Evolutionary conservation across 2,113 vertebrate genomes (phyloP).

Genomic region (Neopipo cinnamomea): DNA sequence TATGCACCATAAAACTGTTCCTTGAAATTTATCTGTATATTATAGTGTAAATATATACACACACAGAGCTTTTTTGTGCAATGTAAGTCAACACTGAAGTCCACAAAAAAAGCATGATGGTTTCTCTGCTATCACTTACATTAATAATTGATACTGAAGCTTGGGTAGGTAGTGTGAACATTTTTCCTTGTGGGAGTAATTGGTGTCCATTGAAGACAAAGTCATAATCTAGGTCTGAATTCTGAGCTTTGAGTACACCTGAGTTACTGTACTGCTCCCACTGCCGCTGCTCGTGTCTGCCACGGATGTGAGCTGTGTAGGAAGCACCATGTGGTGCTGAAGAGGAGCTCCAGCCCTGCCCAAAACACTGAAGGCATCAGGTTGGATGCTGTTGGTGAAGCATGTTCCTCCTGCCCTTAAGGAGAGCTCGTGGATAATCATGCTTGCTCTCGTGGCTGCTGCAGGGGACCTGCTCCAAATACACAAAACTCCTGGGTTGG

Average conservation of each 20-base stretch:
- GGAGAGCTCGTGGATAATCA: background rate
- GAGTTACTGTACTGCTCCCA: fast-evolving
- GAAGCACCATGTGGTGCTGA: fast-evolving
- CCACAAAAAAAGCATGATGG: background rate
- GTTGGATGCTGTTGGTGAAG: background rate
- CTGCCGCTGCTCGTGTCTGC: background rate
- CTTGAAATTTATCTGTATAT: background rate
- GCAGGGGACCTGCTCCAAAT: background rate
- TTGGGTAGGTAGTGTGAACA: background rate
- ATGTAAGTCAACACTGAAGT: background rate
- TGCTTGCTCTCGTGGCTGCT: background rate
- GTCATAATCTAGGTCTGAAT: background rate
- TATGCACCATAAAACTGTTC: background rate
- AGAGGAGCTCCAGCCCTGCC: background rate
- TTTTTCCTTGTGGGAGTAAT: background rate
- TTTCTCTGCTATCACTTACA: too few species aligned
- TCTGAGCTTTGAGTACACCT: background rate
- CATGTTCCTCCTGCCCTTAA: background rate
- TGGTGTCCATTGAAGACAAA: background rate
- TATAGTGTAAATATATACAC: background rate
- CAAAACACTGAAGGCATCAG: background rate
- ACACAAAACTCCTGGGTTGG: background rate
- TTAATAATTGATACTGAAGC: background rate
- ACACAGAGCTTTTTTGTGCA: background rate
- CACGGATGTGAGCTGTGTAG: fast-evolving